Conservation (phyloP, 1,140 invertebrate species). For the Oryzaephilus surinamensis region DNA sequence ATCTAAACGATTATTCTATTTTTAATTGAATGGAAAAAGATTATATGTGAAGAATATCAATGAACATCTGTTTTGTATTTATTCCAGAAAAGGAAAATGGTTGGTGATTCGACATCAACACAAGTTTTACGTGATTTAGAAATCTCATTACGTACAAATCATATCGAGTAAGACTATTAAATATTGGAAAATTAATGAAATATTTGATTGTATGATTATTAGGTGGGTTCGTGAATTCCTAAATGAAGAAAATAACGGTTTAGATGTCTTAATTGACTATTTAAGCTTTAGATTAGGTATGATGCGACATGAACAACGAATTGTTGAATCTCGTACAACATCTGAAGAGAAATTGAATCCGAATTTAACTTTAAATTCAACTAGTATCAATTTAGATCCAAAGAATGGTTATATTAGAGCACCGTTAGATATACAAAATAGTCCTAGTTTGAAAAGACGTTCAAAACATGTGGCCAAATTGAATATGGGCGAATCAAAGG, state of each 20-base stretch:
- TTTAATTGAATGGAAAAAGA: too few species aligned
- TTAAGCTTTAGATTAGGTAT: slow-evolving; percentile 85
- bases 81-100: slow-evolving; percentile 91
- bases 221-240: slow-evolving; percentile 98
- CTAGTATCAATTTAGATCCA: slow-evolving; percentile 14
- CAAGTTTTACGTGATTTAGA: slow-evolving; percentile 96
- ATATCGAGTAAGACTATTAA: slow-evolving; percentile 80
- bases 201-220: slow-evolving; percentile 5
- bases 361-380: slow-evolving; percentile 12
- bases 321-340: slow-evolving; percentile 57
- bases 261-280: slow-evolving; percentile 96
- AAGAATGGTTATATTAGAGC: slow-evolving; percentile 48
- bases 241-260: slow-evolving; percentile 87
- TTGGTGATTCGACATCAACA: slow-evolving; percentile 94
- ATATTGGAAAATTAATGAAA: slow-evolving; percentile 1
- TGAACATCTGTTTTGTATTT: background rate
- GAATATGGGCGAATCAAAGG: slow-evolving; percentile 95
- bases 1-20: background rate
- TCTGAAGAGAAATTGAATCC: slow-evolving; percentile 54
- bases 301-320: slow-evolving; percentile 79
- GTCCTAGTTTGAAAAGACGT: slow-evolving; percentile 59
- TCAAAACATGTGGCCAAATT: slow-evolving; percentile 78
- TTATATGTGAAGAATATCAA: background rate
- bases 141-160: slow-evolving; percentile 96
- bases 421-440: slow-evolving; percentile 52